phyloP scores from a whole-genome alignment of 1,140 invertebrate genomes.

The Lepidurus arcticus region DNA sequence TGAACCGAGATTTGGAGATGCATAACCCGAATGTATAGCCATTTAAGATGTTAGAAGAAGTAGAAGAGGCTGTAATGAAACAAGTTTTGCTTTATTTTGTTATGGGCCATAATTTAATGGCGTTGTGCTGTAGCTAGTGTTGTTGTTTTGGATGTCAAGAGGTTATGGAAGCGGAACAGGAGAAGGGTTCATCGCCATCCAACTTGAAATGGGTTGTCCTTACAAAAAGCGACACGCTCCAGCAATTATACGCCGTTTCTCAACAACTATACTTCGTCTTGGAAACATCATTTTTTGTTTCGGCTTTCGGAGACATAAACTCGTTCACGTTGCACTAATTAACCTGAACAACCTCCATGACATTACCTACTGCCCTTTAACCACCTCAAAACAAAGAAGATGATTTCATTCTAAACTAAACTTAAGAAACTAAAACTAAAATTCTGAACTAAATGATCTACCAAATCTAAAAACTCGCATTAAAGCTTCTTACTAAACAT shows the following conservation, averaged over 20 bases:
- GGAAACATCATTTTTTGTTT: background rate
- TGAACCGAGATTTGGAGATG: slow-evolving; percentile 2
- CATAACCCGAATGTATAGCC: background rate
- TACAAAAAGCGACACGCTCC: slow-evolving; percentile 14
- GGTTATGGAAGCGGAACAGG: slow-evolving; percentile 10
- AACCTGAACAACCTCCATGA: background rate
- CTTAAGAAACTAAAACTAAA: too few species aligned
- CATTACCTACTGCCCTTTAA: background rate
- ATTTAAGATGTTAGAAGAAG: slow-evolving; percentile 22
- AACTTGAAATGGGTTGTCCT: background rate
- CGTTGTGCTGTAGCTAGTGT: background rate
- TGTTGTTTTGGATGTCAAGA: background rate
- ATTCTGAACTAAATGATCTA: too few species aligned
- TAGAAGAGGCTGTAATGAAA: background rate
- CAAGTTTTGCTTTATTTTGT: background rate
- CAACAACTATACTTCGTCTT: background rate
- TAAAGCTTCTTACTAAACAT: too few species aligned
- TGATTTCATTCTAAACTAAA: too few species aligned
- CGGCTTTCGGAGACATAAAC: background rate
- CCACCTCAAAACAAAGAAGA: too few species aligned
- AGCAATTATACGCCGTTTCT: background rate
- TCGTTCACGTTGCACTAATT: background rate
- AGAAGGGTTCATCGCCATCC: slow-evolving; percentile 17
- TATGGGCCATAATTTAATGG: background rate
- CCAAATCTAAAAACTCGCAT: too few species aligned